Evolutionary conservation across 2,113 vertebrate species (phyloP).

Genomic region (Lampris megalopsis): DNA sequence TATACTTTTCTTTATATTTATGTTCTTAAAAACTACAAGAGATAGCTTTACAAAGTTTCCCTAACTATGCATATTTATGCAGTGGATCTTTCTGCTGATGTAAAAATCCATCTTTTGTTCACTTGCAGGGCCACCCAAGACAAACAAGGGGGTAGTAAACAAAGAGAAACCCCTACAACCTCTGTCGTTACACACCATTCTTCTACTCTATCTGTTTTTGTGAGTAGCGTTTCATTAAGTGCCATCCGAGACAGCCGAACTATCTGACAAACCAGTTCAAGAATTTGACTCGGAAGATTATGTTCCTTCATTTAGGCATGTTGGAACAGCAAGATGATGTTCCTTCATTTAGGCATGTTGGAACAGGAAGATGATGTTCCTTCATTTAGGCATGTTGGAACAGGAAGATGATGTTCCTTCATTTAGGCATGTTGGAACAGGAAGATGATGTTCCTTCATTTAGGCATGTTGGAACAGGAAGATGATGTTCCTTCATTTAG

Average conservation of each 20-base stretch:
- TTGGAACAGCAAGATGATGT: background rate
- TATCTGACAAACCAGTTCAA: background rate
- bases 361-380: no score
- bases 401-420: background rate
- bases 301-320: constrained; percentile 12
- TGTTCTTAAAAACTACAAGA: no score
- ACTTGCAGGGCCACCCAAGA: constrained; percentile 75
- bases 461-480: background rate
- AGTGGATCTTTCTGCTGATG: no score
- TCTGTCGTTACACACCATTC: constrained; percentile 82
- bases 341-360: no score
- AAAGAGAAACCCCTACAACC: constrained; percentile 78
- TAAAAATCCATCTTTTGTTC: background rate
- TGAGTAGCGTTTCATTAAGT: constrained; percentile 80
- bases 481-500: background rate
- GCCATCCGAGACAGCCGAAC: background rate
- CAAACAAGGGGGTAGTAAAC: constrained; percentile 48
- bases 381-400: background rate
- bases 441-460: no score
- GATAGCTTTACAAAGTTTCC: no score
- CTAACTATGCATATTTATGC: no score
- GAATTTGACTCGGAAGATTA: background rate
- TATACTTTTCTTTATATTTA: no score
- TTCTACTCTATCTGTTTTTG: constrained; percentile 90
- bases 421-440: no score